Conservation (phyloP, 2,888 invertebrate genomes). For the Pyrocoelia pectoralis region DNA sequence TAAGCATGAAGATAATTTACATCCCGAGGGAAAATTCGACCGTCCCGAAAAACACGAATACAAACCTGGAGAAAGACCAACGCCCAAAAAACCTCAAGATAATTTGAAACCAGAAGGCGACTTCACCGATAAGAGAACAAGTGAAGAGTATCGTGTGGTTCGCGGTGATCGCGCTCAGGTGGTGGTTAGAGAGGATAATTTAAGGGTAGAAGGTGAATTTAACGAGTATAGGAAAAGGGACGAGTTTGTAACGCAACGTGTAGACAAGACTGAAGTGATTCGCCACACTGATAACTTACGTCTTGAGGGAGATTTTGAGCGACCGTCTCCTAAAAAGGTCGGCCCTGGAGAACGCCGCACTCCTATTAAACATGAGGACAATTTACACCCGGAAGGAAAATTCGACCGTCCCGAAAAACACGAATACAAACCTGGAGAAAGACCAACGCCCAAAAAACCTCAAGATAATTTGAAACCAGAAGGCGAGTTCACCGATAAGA, state of each 20-base stretch:
- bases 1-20: conserved; percentile 65
- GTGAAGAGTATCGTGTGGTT: no score
- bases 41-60: conserved; percentile 60
- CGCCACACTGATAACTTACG: no score
- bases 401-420: conserved; percentile 62
- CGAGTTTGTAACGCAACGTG: no score
- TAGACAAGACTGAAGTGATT: no score
- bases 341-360: conserved; percentile 67
- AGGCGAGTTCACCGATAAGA: conserved; percentile 54
- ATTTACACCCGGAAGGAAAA: conserved; percentile 66
- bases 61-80: conserved; percentile 60
- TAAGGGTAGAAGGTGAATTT: no score
- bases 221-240: no score
- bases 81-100: conserved; percentile 61
- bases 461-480: conserved; percentile 63
- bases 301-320: no score
- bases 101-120: conserved; percentile 62
- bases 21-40: conserved; percentile 66
- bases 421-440: conserved; percentile 60
- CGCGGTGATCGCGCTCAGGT: no score
- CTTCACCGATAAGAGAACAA: no score
- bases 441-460: conserved; percentile 59
- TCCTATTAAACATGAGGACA: conserved; percentile 64
- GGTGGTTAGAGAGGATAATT: no score
- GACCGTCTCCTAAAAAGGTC: conserved; percentile 51